Percentiles rank a stretch among this genome's conserved stretches.
These are phyloP conservation scores for Piliocolobus tephrosceles DNA, from an alignment of 2,113 vertebrate species.

Conservation along the genomic window DNA sequence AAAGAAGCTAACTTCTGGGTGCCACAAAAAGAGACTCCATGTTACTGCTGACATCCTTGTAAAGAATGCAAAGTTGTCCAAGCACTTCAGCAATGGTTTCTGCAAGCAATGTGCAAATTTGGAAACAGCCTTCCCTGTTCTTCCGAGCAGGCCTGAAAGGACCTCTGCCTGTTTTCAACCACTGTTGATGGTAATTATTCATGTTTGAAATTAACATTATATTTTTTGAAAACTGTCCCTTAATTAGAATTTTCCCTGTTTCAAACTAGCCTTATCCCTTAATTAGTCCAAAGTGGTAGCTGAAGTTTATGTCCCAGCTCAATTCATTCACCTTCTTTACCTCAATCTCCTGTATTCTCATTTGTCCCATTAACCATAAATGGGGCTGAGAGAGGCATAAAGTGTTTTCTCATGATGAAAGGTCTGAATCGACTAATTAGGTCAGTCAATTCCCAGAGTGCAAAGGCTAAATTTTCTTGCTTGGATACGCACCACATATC, in stretches of 20 bases:
- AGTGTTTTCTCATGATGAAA: constrained; percentile 51
- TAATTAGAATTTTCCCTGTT: not conserved
- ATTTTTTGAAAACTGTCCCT: constrained; percentile 14
- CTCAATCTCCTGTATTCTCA: not conserved
- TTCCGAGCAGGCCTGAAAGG: not conserved
- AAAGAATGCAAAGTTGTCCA: not conserved
- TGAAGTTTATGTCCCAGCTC: not conserved
- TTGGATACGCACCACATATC: not conserved
- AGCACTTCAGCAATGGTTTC: not conserved
- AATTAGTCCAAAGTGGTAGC: constrained; percentile 4
- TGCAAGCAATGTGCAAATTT: too few species aligned
- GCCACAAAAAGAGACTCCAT: not conserved
- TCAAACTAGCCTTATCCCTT: constrained; percentile 17
- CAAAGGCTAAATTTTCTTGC: constrained; percentile 51
- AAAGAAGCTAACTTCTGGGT: not conserved
- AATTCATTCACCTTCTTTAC: not conserved
- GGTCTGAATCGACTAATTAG: constrained; percentile 63
- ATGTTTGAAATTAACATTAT: not conserved
- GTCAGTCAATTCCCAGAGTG: constrained; percentile 54
- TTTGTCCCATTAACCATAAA: constrained; percentile 38
- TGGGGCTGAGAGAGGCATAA: constrained; percentile 22
- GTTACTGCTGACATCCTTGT: not conserved
- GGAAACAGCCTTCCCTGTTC: not conserved
- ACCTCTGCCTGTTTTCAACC: not conserved
- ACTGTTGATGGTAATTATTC: not conserved